phyloP scores from a whole-genome alignment of 2,888 invertebrate genomes.

The Lamellibrachia columna region DNA sequence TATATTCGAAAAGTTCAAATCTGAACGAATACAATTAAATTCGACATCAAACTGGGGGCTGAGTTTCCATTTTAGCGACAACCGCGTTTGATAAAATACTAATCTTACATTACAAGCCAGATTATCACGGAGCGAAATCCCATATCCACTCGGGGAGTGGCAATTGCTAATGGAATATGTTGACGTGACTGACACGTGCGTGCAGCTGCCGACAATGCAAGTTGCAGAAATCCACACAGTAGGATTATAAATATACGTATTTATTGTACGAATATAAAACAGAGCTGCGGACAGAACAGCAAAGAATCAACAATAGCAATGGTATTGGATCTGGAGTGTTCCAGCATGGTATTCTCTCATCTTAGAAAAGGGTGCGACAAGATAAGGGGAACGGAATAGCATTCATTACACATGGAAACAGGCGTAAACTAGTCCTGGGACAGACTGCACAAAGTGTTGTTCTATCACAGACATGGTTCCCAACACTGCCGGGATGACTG shows the following conservation, averaged over 20 bases:
- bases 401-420: too few species aligned
- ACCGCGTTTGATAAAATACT: too few species aligned
- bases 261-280: constrained; percentile 6
- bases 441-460: not conserved
- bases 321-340: not conserved
- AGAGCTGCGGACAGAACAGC: not conserved
- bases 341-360: not conserved
- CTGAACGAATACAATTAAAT: too few species aligned
- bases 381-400: not conserved
- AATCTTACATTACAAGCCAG: too few species aligned
- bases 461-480: constrained; percentile 11
- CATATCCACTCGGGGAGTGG: too few species aligned
- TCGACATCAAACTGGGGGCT: too few species aligned
- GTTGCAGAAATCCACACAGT: not conserved
- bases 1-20: too few species aligned
- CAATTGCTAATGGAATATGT: too few species aligned
- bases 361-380: not conserved
- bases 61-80: too few species aligned
- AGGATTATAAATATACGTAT: not conserved
- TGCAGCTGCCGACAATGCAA: too few species aligned
- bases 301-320: constrained; percentile 9
- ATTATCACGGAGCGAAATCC: too few species aligned
- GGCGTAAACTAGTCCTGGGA: not conserved
- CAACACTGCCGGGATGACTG: constrained; percentile 1
- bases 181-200: not conserved